Evolutionary conservation across 2,113 vertebrate genomes (phyloP).

Genomic region (Pseudorasbora parva): DNA sequence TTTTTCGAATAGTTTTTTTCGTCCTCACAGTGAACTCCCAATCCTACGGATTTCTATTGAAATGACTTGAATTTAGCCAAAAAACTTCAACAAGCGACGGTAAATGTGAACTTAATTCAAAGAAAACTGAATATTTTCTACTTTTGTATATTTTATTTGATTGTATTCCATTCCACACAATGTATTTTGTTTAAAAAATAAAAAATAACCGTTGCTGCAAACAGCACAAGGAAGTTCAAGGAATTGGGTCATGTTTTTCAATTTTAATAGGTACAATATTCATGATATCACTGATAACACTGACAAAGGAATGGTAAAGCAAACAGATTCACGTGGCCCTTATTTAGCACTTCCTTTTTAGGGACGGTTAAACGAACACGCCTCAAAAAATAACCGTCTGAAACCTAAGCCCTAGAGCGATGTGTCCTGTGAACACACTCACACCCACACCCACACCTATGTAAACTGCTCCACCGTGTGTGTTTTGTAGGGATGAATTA

Average conservation of each 20-base stretch:
- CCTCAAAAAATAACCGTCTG: slow-evolving; percentile 9
- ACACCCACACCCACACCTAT: slow-evolving; percentile 7
- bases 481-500: slow-evolving; percentile 5
- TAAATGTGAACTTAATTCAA: neutral
- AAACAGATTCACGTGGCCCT: slow-evolving; percentile 19
- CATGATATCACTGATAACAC: neutral
- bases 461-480: neutral
- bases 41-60: neutral
- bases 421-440: neutral
- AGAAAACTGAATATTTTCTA: neutral
- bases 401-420: slow-evolving; percentile 25
- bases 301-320: slow-evolving; percentile 5
- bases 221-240: neutral
- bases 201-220: slow-evolving; percentile 32
- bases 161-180: slow-evolving; percentile 51
- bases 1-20: no score
- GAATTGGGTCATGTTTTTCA: neutral
- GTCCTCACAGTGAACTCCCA: neutral
- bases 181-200: slow-evolving; percentile 62
- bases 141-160: slow-evolving; percentile 48
- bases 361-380: neutral
- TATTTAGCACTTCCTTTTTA: slow-evolving; percentile 24
- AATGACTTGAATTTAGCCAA: neutral
- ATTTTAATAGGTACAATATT: slow-evolving; percentile 12
- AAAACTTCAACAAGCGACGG: neutral